phyloP scores from a whole-genome alignment of 2,113 vertebrate genomes.

The Cairina moschata region DNA sequence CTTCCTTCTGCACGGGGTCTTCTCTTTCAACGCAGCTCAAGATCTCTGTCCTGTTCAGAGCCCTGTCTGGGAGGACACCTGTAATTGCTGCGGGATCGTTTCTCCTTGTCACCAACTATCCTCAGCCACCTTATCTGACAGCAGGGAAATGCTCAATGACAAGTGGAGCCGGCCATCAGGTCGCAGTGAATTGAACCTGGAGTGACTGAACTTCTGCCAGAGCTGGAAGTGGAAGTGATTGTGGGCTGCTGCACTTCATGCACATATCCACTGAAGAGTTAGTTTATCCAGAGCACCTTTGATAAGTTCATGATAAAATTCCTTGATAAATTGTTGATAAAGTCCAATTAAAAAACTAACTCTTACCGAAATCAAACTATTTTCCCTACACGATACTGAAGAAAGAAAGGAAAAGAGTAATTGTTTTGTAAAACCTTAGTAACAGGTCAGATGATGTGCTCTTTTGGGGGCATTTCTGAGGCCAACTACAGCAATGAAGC shows the following conservation, averaged over 20 bases:
- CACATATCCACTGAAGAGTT: not conserved
- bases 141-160: not conserved
- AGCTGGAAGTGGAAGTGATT: not conserved
- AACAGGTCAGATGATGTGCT: not conserved
- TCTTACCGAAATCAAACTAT: not conserved
- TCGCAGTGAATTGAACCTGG: not conserved
- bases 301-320: not conserved
- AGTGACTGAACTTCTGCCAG: not conserved
- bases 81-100: slow-evolving; percentile 20
- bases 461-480: not conserved
- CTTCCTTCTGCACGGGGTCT: not conserved
- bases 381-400: not conserved
- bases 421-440: not conserved
- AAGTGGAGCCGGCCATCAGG: not conserved
- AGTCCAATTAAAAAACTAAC: not conserved
- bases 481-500: not conserved
- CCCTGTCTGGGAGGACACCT: not conserved
- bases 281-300: not conserved
- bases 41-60: not conserved
- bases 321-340: not conserved
- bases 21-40: not conserved
- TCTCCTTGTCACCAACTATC: not conserved
- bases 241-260: not conserved
- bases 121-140: not conserved
- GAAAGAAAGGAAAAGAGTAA: not conserved